These are phyloP conservation scores for Diabrotica undecimpunctata DNA, from an alignment of 1,140 invertebrate species.

Conservation along the genomic window DNA sequence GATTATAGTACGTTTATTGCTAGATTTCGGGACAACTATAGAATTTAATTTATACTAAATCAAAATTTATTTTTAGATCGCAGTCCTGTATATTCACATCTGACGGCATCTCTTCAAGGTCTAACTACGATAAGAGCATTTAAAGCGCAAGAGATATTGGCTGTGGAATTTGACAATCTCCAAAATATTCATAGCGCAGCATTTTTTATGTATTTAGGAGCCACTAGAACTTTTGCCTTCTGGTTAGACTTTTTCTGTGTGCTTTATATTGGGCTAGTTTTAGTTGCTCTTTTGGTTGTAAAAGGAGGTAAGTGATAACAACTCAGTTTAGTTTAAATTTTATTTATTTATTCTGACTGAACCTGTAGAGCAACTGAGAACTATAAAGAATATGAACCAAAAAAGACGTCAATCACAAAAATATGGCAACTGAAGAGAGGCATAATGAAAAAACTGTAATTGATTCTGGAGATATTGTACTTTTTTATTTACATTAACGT, in stretches of 20 bases:
- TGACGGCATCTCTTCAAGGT: constrained; percentile 74
- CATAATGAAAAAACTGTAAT: no score
- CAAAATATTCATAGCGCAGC: constrained; percentile 60
- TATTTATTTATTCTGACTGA: background rate
- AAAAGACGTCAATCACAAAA: background rate
- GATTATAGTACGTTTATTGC: no score
- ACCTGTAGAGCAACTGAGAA: background rate
- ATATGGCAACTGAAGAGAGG: no score
- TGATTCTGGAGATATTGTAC: no score
- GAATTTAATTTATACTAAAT: background rate
- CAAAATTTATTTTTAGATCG: constrained; percentile 51
- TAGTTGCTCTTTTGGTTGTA: constrained; percentile 54
- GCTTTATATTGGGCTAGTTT: constrained; percentile 58
- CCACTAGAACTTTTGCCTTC: constrained; percentile 58
- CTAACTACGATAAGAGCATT: constrained; percentile 78
- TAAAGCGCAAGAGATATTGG: constrained; percentile 61
- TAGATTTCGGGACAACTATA: no score
- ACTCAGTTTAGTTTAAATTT: no score
- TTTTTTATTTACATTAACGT: no score
- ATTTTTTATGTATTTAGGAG: constrained; percentile 65
- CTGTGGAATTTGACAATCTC: constrained; percentile 64
- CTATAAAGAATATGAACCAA: background rate
- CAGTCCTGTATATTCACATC: constrained; percentile 80
- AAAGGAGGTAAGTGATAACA: constrained; percentile 43
- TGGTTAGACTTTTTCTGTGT: constrained; percentile 69